Base-by-base conservation (phyloP, 2,888 invertebrate genomes). In the Xiphydria camelus region DNA sequence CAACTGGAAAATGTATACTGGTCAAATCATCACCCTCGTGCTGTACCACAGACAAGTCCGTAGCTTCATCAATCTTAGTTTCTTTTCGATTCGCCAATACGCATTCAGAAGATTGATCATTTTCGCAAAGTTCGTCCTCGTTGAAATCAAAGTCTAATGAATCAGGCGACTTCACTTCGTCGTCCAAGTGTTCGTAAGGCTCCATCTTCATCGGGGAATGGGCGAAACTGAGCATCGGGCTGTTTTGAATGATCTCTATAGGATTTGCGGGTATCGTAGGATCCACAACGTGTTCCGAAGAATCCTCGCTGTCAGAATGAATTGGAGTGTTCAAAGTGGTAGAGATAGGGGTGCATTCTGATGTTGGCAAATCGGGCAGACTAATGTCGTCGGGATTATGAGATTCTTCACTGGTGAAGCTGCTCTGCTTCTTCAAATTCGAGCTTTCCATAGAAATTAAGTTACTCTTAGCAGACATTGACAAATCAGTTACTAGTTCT, bases 301-400 rank as follows among this genome's bases (percentile, higher is more conserved):
- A 69, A 32, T 75, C 74, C 41, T 75, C 75, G 22, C 64, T 73
- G 23, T 75, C 75, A 0, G 75, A 74, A 34, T 75, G 74, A 31
- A 64, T 71, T 1, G 75, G 75, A 0, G 75, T 75, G 35, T 75
- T 75, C 2, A 75, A 43, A 1, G 75, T 72, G 12, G 75, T 74
- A 3, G 75, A 75, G 5, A 73, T 62, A 2, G 73, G 67, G 2
- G 72, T 73, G 22, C 73, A 71, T 37, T 71, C 75, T 1, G 69
- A 70, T 1, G 70, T 71, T 5, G 72, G 64, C 14, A 75, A 44
- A 39, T 75, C 75, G 1, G 75, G 75, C 43, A 75, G 48, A 32
- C 75, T 75, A 20, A 75, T 62, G 25, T 75, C 75, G 23, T 75
- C 75, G 3, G 70, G 66, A 53, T 70, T 73, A 36, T 68, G 70